Evolutionary conservation across 1,140 invertebrate genomes (phyloP).

Genomic region (Pteromalus puparum): DNA sequence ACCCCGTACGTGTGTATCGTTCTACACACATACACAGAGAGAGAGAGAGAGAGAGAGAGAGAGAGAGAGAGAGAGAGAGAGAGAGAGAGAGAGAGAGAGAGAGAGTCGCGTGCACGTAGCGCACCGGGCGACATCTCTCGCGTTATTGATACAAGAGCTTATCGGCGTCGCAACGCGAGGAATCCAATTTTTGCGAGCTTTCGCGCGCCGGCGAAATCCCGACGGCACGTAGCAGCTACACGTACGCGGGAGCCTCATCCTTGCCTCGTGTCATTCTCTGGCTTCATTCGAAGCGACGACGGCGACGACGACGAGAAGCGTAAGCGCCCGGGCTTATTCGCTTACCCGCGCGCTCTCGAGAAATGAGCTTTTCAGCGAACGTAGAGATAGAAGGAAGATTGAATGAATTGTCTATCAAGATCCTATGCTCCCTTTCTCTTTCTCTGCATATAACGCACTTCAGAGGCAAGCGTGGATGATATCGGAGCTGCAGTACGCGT

Average conservation of each 20-base stretch:
- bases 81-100: too few relatives aligned
- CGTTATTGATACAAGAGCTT: conserved; percentile 29
- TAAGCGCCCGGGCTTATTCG: not conserved
- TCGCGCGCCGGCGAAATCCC: conserved; percentile 4
- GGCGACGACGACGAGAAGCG: not conserved
- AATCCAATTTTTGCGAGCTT: conserved; percentile 18
- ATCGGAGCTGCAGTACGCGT: too few relatives aligned
- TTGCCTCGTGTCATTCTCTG: not conserved
- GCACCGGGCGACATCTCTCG: not conserved
- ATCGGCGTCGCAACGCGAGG: conserved; percentile 8
- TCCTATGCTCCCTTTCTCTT: not conserved
- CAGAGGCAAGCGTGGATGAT: too few relatives aligned
- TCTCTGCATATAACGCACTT: too few relatives aligned
- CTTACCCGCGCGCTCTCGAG: not conserved
- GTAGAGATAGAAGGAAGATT: not conserved
- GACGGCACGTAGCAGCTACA: conserved; percentile 23
- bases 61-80: too few relatives aligned
- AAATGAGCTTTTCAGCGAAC: conserved; percentile 4
- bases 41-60: too few relatives aligned
- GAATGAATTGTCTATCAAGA: conserved; percentile 1
- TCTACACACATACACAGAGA: too few relatives aligned
- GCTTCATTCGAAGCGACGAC: not conserved
- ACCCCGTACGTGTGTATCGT: too few relatives aligned
- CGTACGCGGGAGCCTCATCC: not conserved
- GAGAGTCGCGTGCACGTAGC: too few relatives aligned